Percentiles rank a stretch among this genome's conserved stretches.
phyloP scores from a whole-genome alignment of 2,113 vertebrate genomes.

The Hyperoodon ampullatus region DNA sequence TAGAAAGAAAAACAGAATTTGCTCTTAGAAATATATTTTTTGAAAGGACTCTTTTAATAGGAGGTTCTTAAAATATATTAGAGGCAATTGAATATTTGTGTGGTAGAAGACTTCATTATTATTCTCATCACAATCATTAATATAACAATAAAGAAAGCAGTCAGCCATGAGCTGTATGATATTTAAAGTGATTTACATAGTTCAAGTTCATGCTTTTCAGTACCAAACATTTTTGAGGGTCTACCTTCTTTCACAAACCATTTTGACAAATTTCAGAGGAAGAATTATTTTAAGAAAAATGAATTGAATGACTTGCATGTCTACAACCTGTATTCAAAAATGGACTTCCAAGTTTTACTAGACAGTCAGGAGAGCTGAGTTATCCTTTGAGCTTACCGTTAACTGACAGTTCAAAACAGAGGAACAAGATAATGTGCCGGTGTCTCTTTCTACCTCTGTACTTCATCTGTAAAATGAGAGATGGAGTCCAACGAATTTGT shows the following conservation, averaged over 20 bases:
- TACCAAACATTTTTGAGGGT: not conserved
- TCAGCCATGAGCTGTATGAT: not conserved
- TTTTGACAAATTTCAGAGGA: not conserved
- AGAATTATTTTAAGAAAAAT: not conserved
- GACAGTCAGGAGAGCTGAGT: not conserved
- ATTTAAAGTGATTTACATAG: not conserved
- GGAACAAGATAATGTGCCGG: not conserved
- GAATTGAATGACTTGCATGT: not conserved
- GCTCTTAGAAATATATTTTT: not conserved
- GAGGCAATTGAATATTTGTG: not conserved
- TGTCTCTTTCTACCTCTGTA: not conserved
- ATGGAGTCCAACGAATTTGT: not conserved
- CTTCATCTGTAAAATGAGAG: not conserved
- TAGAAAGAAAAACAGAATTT: conserved; percentile 10
- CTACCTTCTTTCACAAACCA: not conserved
- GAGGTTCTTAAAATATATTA: not conserved
- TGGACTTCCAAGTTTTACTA: not conserved
- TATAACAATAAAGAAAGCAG: not conserved
- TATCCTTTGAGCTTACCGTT: not conserved
- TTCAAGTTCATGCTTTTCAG: not conserved
- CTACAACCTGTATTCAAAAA: not conserved
- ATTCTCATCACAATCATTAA: not conserved
- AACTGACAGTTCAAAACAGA: not conserved
- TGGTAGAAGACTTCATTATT: conserved; percentile 27
- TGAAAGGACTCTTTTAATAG: not conserved